Percentiles rank a stretch among this genome's conserved stretches.
Conservation (phyloP, 2,113 vertebrate genomes). For the Himantopus leucocephalus region DNA sequence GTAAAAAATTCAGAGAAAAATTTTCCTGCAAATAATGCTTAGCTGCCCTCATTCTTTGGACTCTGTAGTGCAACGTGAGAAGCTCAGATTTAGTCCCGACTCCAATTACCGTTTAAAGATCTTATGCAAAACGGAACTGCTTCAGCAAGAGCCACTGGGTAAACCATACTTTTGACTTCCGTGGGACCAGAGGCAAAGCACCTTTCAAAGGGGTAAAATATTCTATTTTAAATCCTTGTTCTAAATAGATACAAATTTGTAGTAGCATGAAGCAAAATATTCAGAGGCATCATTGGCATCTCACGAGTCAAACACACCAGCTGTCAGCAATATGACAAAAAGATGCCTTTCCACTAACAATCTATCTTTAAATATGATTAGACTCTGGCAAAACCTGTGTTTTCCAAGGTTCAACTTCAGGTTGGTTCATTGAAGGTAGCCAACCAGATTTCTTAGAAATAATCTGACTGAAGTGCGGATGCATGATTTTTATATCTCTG, state of each 20-base stretch:
- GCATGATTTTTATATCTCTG: not conserved
- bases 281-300: not conserved
- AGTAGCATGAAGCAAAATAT: not conserved
- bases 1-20: not conserved
- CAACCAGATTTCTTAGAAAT: not conserved
- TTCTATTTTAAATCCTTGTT: not conserved
- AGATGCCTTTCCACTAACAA: not conserved
- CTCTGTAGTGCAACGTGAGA: not conserved
- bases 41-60: not conserved
- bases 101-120: not conserved
- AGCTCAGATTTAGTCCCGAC: not conserved
- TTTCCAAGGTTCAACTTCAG: not conserved
- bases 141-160: not conserved
- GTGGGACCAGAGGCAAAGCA: not conserved
- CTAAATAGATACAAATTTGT: not conserved
- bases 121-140: not conserved
- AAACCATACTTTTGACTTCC: not conserved
- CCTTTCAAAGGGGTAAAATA: not conserved
- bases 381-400: not conserved
- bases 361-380: not conserved
- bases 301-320: not conserved
- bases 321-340: not conserved
- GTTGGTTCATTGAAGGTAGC: not conserved
- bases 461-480: not conserved
- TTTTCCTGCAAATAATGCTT: not conserved